phyloP scores from a whole-genome alignment of 2,797 vertebrate species.

The Anabas testudineus region DNA sequence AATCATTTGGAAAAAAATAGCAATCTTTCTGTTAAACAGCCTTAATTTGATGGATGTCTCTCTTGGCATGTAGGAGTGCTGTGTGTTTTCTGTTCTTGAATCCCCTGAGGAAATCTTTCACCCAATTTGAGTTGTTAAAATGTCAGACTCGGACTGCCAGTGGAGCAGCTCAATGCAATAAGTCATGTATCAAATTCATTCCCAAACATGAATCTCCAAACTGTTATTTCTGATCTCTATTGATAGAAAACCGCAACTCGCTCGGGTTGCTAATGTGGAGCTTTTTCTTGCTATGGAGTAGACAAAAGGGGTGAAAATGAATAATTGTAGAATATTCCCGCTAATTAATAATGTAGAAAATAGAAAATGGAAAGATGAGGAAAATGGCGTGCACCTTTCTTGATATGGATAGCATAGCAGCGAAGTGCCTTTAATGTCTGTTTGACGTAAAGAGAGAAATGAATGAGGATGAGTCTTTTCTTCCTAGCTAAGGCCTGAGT shows the following conservation, averaged over 20 bases:
- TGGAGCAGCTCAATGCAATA: conserved; percentile 75
- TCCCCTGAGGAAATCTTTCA: conserved; percentile 24
- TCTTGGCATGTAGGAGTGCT: conserved; percentile 32
- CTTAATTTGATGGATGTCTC: conserved; percentile 37
- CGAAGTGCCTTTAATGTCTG: conserved; percentile 84
- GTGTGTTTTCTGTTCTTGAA: conserved; percentile 36
- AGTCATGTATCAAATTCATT: conserved; percentile 52
- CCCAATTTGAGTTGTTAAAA: conserved; percentile 30
- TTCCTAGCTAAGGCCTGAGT: conserved; percentile 41
- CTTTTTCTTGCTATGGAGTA: conserved; percentile 15
- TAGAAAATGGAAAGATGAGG: conserved; percentile 24
- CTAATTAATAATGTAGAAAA: conserved; percentile 51
- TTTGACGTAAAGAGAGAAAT: conserved; percentile 52
- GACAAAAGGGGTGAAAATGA: conserved; percentile 41
- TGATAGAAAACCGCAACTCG: conserved; percentile 15
- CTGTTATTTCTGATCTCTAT: conserved; percentile 27
- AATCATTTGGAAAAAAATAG: conserved; percentile 44
- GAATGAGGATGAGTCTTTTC: conserved; percentile 30
- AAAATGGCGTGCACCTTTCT: conserved; percentile 63
- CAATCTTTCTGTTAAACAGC: conserved; percentile 16
- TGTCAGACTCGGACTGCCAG: conserved; percentile 44
- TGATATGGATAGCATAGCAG: conserved; percentile 68
- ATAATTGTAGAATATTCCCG: conserved; percentile 67
- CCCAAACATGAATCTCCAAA: conserved; percentile 42
- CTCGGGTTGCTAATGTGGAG: conserved; percentile 11